Evolutionary conservation across 2,113 vertebrate genomes (phyloP), one percentile per base, ranked within the genome.

Genomic region (Sturnus vulgaris): DNA sequence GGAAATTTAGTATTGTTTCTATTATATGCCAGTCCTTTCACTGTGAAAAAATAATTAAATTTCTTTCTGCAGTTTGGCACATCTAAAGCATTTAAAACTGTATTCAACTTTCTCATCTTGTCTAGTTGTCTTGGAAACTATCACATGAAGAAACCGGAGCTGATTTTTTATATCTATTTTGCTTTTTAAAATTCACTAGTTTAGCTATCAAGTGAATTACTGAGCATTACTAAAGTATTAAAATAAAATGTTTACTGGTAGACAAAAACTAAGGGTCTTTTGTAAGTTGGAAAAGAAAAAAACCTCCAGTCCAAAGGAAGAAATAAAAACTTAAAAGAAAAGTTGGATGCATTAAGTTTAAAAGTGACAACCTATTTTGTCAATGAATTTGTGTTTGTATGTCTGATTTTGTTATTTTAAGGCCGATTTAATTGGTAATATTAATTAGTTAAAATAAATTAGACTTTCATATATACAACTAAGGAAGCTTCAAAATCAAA

Each of bases 41-140:
- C 39, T 46, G 28, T 69, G 79, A 50, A 65, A 42, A 92, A 72
- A 61, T 90, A 96, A 88, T 90, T 90, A 33, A 88, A 78, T 93
- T 90, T 86, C 39, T 81, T 22, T 79, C 87, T 92, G 24, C 60
- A 71, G 35, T 75, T 70, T 92, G 60, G 28, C 56, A 55, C 56
- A 71, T 75, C 39, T 88, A 64, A 90, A 87, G 11, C 75, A 76
- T 56, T 42, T 57, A 80, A 84, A 94, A 81, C 18, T 37, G 15
- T 63, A 64, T 86, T 88, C 47, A 23, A 68, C 80, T 78, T 82
- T 86, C 76, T 44, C 30, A 46, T 89, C 64, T 92, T 90, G 40
- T 68, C 80, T 78, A 92, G 91, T 94, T 92, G 92, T 96, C 96
- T 96, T 96, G 92, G 92, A 95, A 94, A 90, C 94, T 88, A n/a